Percentiles rank a stretch among this genome's conserved stretches.
Evolutionary conservation across 2,113 vertebrate genomes (phyloP).

Genomic region (Mola mola): DNA sequence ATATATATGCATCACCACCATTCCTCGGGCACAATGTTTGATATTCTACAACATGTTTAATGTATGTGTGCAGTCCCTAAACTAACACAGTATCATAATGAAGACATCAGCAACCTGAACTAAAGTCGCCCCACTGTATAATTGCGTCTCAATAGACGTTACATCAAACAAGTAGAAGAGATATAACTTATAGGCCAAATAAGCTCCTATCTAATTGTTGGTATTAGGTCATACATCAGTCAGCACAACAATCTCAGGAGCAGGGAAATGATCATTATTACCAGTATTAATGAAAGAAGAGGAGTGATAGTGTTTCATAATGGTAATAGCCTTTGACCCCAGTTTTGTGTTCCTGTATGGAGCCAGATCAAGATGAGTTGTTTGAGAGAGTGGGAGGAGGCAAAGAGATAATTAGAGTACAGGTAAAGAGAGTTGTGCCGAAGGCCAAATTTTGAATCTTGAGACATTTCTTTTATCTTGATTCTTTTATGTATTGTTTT

Average conservation of each 20-base stretch:
- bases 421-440: constrained; percentile 30
- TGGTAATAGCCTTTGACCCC: constrained; percentile 64
- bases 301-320: constrained; percentile 69
- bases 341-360: constrained; percentile 47
- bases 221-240: constrained; percentile 49
- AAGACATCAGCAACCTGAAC: constrained; percentile 32
- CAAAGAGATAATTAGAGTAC: constrained; percentile 64
- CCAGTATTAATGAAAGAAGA: constrained; percentile 68
- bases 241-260: constrained; percentile 46
- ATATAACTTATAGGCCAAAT: constrained; percentile 34
- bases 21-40: constrained; percentile 21
- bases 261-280: constrained; percentile 58
- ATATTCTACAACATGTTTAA: constrained; percentile 42
- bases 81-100: constrained; percentile 23
- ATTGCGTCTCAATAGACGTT: constrained; percentile 42
- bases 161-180: constrained; percentile 48
- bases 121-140: constrained; percentile 33
- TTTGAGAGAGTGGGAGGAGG: constrained; percentile 69
- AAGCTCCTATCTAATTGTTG: constrained; percentile 43
- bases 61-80: constrained; percentile 26
- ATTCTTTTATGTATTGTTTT: not conserved
- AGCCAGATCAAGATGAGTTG: constrained; percentile 74
- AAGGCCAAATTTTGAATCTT: constrained; percentile 1
- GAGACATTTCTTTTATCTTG: not conserved
- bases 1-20: constrained; percentile 3